phyloP scores from a whole-genome alignment of 2,113 vertebrate species.

The Amphilophus citrinellus region DNA sequence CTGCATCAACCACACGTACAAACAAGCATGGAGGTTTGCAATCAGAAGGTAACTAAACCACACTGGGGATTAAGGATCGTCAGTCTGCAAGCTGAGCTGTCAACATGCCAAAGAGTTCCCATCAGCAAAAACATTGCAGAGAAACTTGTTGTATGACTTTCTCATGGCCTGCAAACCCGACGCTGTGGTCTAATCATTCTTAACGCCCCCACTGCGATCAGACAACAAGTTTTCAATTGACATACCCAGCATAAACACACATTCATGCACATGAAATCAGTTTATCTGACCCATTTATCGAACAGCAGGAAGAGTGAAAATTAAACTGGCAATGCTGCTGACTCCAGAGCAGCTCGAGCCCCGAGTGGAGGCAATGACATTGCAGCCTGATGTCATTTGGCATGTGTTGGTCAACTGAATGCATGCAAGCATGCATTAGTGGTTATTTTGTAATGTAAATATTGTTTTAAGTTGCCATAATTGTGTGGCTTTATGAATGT shows the following conservation, averaged over 20 bases:
- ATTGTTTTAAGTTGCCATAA: background rate
- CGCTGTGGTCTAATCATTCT: constrained; percentile 4
- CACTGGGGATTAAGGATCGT: constrained; percentile 13
- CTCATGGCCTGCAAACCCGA: constrained; percentile 7
- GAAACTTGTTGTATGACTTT: background rate
- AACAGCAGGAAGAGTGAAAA: background rate
- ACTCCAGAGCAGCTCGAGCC: background rate
- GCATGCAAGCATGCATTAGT: background rate
- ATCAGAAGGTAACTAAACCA: constrained; percentile 5
- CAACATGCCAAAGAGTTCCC: constrained; percentile 19
- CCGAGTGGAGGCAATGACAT: background rate
- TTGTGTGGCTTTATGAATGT: background rate
- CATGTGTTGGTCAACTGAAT: background rate
- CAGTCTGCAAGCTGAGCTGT: constrained; percentile 20
- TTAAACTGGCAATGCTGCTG: background rate
- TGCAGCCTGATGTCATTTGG: background rate
- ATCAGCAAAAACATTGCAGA: background rate
- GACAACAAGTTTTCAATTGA: background rate
- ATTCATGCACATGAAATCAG: background rate
- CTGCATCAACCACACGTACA: constrained; percentile 40
- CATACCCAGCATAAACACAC: background rate
- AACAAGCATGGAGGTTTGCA: constrained; percentile 20
- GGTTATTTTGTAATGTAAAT: background rate
- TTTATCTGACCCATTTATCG: background rate
- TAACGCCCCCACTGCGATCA: background rate